Evolutionary conservation across 1,140 invertebrate genomes (phyloP).

Genomic region (Cardiocondyla obscurior): DNA sequence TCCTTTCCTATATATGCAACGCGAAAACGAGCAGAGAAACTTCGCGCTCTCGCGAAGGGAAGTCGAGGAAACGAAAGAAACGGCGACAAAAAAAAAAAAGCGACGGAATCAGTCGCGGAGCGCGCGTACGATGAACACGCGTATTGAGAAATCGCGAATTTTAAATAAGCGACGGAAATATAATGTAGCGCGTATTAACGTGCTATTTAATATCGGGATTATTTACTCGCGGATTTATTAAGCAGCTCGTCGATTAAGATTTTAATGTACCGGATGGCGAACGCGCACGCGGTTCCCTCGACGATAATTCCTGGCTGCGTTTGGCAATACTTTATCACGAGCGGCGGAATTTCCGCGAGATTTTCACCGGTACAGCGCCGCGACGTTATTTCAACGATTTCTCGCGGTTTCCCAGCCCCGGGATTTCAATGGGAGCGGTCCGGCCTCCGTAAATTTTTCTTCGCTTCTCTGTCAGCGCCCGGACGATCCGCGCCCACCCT

Average conservation of each 20-base stretch:
- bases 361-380: background rate
- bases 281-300: background rate
- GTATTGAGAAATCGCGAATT: background rate
- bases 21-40: constrained; percentile 67
- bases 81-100: constrained; percentile 49
- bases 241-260: constrained; percentile 1
- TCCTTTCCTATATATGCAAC: constrained; percentile 44
- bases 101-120: background rate
- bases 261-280: background rate
- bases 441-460: constrained; percentile 51
- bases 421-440: constrained; percentile 42
- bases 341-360: constrained; percentile 21
- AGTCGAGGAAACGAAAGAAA: background rate
- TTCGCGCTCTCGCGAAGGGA: constrained; percentile 13
- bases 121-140: background rate
- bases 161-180: background rate
- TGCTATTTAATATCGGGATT: background rate
- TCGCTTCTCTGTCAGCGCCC: constrained; percentile 31
- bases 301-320: constrained; percentile 47
- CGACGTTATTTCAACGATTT: constrained; percentile 57
- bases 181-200: background rate
- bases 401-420: constrained; percentile 28
- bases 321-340: constrained; percentile 42
- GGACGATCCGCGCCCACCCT: constrained; percentile 16
- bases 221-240: background rate